Conservation (phyloP, 2,113 vertebrate species). For the Esox niger region DNA sequence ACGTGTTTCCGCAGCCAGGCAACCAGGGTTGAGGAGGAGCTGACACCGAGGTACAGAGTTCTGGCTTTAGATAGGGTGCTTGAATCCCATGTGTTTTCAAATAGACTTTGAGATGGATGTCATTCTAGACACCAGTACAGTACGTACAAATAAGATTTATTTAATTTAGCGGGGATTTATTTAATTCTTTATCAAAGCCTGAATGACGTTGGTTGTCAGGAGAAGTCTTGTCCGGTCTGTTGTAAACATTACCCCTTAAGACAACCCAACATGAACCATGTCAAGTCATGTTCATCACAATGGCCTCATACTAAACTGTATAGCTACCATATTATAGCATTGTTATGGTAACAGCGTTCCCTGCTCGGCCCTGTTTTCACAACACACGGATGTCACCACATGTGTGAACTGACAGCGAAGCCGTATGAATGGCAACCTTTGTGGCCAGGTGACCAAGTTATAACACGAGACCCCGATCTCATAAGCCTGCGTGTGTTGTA, state of each 20-base stretch:
- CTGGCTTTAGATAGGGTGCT: not conserved
- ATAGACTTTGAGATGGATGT: not conserved
- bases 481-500: constrained; percentile 23
- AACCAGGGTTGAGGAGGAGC: not conserved
- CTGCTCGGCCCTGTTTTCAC: constrained; percentile 45
- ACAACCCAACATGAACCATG: constrained; percentile 15
- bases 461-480: constrained; percentile 39
- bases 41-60: not conserved
- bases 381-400: constrained; percentile 45
- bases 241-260: constrained; percentile 5
- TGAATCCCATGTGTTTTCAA: constrained; percentile 1
- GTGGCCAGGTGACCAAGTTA: constrained; percentile 35
- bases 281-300: constrained; percentile 4
- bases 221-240: not conserved
- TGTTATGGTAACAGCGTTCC: constrained; percentile 43
- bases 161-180: not conserved
- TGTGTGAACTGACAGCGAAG: constrained; percentile 32
- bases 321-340: constrained; percentile 23
- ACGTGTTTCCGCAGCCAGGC: constrained; percentile 2
- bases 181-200: not conserved
- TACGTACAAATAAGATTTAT: not conserved
- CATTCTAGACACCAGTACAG: not conserved
- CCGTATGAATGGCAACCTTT: constrained; percentile 34
- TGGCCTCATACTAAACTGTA: constrained; percentile 17
- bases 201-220: constrained; percentile 2